Conservation (phyloP, 2,888 invertebrate genomes). For the Sesamia inferens region DNA sequence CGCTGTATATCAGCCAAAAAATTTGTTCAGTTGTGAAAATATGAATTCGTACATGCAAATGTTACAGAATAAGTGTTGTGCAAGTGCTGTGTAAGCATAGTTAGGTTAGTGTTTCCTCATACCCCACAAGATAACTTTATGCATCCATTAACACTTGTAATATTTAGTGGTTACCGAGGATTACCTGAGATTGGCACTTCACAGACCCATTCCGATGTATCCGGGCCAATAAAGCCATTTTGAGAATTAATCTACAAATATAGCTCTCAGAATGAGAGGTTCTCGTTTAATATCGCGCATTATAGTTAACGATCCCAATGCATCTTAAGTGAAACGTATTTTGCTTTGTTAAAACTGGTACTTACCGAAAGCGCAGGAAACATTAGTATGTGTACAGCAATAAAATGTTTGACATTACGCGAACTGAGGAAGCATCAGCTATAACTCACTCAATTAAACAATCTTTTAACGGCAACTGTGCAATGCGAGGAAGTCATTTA, state of each 20-base stretch:
- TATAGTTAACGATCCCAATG: slow-evolving; percentile 61
- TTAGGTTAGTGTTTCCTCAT: slow-evolving; percentile 7
- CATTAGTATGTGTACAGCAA: slow-evolving; percentile 67
- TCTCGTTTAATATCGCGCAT: slow-evolving; percentile 58
- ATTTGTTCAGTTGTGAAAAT: background rate
- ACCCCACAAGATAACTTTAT: background rate
- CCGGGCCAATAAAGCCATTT: slow-evolving; percentile 53
- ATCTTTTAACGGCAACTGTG: slow-evolving; percentile 68
- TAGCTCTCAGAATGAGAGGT: slow-evolving; percentile 36
- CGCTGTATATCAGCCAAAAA: background rate
- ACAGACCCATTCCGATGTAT: slow-evolving; percentile 36
- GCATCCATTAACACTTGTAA: slow-evolving; percentile 28
- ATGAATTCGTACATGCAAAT: background rate
- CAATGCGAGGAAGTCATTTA: slow-evolving; percentile 72
- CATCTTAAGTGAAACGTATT: slow-evolving; percentile 62
- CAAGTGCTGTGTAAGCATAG: background rate
- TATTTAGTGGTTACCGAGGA: slow-evolving; percentile 30
- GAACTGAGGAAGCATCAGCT: slow-evolving; percentile 73
- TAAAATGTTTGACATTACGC: slow-evolving; percentile 73
- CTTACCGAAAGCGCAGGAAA: slow-evolving; percentile 74
- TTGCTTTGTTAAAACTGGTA: slow-evolving; percentile 64
- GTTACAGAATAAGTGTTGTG: background rate
- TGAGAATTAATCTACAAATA: slow-evolving; percentile 46
- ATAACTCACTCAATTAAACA: slow-evolving; percentile 74
- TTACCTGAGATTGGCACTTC: slow-evolving; percentile 47